These are phyloP conservation scores for Uria lomvia DNA, from an alignment of 2,113 vertebrate genomes.

Conservation along the genomic window DNA sequence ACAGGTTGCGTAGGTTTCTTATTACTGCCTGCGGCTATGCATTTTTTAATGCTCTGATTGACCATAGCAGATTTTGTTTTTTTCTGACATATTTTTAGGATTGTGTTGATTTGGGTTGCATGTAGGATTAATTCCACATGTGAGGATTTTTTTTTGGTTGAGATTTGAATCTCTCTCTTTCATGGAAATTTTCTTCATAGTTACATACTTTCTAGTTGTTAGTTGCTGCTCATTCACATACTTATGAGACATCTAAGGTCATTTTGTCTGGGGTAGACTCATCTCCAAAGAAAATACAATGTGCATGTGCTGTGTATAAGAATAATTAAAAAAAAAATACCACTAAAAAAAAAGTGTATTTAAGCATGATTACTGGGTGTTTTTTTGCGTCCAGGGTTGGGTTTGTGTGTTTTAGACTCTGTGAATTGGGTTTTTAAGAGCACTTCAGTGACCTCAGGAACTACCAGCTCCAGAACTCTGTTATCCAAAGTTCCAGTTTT, in stretches of 20 bases:
- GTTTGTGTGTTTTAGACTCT: background rate
- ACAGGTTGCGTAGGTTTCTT: background rate
- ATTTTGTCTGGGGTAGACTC: background rate
- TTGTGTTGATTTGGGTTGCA: background rate
- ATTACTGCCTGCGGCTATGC: background rate
- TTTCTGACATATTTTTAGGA: background rate
- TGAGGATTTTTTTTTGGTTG: background rate
- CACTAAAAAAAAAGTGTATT: background rate
- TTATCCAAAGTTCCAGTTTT: background rate
- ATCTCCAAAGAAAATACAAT: background rate
- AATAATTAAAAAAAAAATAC: background rate
- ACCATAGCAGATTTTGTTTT: background rate
- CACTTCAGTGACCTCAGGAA: background rate
- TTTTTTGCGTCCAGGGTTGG: background rate
- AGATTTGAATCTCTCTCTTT: background rate
- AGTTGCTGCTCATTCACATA: background rate
- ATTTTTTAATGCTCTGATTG: background rate
- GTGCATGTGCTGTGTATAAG: background rate
- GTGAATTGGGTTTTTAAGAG: background rate
- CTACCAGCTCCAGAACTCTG: background rate
- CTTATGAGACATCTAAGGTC: background rate
- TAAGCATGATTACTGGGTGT: background rate
- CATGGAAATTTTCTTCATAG: background rate
- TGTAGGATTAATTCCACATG: background rate
- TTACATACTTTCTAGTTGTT: background rate